A percentile compares a stretch with the other conserved stretches of the same genome.
phyloP scores from a whole-genome alignment of 2,888 invertebrate genomes.

The Phlogophora meticulosa region DNA sequence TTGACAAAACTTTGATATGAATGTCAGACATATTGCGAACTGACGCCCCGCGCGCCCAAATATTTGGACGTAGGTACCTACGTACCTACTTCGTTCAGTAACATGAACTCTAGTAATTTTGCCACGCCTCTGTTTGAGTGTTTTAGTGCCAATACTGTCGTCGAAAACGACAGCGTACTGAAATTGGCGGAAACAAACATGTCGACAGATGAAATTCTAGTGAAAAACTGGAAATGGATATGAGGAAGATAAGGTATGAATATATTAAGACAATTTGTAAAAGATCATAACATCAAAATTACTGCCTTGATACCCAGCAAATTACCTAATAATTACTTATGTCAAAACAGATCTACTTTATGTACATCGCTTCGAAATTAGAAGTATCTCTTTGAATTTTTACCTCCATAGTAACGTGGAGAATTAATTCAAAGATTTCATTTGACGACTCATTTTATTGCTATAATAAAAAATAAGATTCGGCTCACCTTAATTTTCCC shows the following conservation, averaged over 20 bases:
- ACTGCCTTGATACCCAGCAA: not conserved
- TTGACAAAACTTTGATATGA: constrained; percentile 8
- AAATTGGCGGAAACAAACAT: not conserved
- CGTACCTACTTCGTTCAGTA: constrained; percentile 15
- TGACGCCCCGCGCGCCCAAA: constrained; percentile 5
- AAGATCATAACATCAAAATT: constrained; percentile 9
- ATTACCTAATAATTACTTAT: not conserved
- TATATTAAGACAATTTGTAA: not conserved
- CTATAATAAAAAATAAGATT: constrained; percentile 23
- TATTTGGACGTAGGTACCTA: not conserved
- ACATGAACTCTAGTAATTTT: constrained; percentile 3
- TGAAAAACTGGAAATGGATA: not conserved
- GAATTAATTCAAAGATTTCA: constrained; percentile 38
- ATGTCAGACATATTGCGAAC: constrained; percentile 4
- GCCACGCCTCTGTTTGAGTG: constrained; percentile 15
- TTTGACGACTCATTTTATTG: constrained; percentile 39
- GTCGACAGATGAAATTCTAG: not conserved
- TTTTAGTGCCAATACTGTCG: constrained; percentile 24
- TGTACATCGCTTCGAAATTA: constrained; percentile 17
- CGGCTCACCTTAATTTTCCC: constrained; percentile 84
- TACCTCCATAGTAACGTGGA: not conserved
- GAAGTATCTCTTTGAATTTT: constrained; percentile 1
- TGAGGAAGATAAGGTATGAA: not conserved
- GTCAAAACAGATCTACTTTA: constrained; percentile 20
- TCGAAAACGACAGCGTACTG: not conserved